These are phyloP conservation scores for Rhabditoides inermis DNA, from an alignment of 2,888 invertebrate species.

Conservation along the genomic window DNA sequence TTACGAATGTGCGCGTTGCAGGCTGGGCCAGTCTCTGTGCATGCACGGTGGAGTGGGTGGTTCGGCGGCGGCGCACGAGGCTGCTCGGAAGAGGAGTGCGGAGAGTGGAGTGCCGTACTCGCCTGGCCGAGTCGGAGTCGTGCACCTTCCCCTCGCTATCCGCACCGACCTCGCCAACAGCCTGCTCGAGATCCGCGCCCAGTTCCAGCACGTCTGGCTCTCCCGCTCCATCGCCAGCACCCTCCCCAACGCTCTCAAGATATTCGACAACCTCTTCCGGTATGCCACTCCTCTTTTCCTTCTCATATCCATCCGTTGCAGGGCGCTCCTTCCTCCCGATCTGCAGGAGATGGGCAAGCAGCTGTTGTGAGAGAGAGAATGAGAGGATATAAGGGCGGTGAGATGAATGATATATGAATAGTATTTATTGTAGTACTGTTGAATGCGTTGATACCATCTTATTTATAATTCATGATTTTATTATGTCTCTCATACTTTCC, in stretches of 20 bases:
- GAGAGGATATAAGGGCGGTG: too few species aligned
- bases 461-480: too few species aligned
- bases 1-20: conserved; percentile 42
- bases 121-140: conserved; percentile 58
- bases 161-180: conserved; percentile 64
- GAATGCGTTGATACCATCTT: too few species aligned
- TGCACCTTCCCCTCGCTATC: conserved; percentile 62
- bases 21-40: conserved; percentile 61
- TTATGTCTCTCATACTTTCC: too few species aligned
- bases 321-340: conserved; percentile 40
- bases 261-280: conserved; percentile 47
- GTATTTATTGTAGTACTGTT: too few species aligned
- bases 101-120: conserved; percentile 14
- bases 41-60: conserved; percentile 55
- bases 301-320: conserved; percentile 7
- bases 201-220: conserved; percentile 49
- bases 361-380: conserved; percentile 27
- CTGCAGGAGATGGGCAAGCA: conserved; percentile 43
- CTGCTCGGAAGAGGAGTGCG: not conserved
- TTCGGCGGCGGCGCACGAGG: conserved; percentile 1
- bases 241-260: conserved; percentile 46
- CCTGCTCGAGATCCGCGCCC: conserved; percentile 39
- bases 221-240: conserved; percentile 43
- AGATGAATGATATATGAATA: too few species aligned
- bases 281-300: not conserved